Evolutionary conservation across 2,113 vertebrate genomes (phyloP), one percentile per base, ranked within the genome.

Genomic region (Morphnarchus princeps): DNA sequence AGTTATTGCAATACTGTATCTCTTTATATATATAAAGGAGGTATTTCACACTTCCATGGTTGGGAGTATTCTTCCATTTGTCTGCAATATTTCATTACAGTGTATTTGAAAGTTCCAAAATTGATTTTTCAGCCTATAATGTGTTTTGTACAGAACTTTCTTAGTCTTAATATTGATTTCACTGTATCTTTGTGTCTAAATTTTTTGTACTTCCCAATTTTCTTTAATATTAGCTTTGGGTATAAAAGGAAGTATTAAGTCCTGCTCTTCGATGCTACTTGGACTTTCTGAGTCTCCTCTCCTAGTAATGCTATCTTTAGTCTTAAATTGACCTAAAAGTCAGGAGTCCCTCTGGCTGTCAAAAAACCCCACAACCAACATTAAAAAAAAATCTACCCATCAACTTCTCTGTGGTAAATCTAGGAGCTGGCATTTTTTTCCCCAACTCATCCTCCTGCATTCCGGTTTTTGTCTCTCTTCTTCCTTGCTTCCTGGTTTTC

Each of bases 161-260:
- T 93, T 90, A 40, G 70, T 94, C 78, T 87, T 94, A 86, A 87
- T 93, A 94, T 96, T 92, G 96, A 93, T 96, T 92, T 97, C 55
- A 66, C 62, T 73, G 38, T 82, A 94, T 81, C 42, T 89, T 93
- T 95, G 32, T 2, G 24, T 95, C 79, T 86, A 83, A 86, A 59
- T 66, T 85, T 93, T 92, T 88, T 95, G 74, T 81, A 81, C 18
- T 90, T 92, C 50, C 42, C 79, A 73, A 47, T 95, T 89, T 93
- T 93, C 54, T 93, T 92, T 94, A 90, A 90, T 95, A 86, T 78
- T 95, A 78, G 38, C 67, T 95, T 83, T 92, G 85, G 55, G 34
- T 94, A 59, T 86, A 50, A 86, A 94, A 81, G 32, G 38, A 81
- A 92, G 15, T 24, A 3, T 45, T 71, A 82, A 82, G 62, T 58